Conservation (phyloP, 2,797 vertebrate genomes). For the Kryptopterus vitreolus region DNA sequence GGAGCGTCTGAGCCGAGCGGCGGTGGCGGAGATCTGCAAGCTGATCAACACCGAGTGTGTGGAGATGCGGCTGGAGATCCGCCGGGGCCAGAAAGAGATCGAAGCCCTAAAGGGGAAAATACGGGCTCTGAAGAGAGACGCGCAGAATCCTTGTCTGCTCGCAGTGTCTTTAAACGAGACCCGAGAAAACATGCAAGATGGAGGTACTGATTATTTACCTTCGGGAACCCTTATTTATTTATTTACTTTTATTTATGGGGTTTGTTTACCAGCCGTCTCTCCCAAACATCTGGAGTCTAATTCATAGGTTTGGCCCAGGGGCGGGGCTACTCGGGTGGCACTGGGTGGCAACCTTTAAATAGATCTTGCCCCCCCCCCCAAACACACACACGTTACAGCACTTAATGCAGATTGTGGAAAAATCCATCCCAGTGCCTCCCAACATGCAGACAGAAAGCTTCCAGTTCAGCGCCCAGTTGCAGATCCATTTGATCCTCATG, state of each 20-base stretch:
- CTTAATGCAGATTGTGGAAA: not conserved
- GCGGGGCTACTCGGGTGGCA: not conserved
- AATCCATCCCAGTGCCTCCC: not conserved
- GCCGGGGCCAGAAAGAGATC: conserved; percentile 46
- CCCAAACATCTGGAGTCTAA: not conserved
- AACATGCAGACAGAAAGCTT: not conserved
- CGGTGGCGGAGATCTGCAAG: conserved; percentile 51
- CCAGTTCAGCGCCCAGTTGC: no score
- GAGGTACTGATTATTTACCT: conserved; percentile 5
- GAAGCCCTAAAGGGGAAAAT: conserved; percentile 45
- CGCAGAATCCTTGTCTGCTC: not conserved
- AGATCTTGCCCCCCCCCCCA: not conserved
- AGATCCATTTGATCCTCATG: not conserved
- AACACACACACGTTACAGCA: no score
- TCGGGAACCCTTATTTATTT: no score
- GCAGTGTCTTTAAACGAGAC: not conserved
- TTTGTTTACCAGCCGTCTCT: not conserved
- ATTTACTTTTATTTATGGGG: not conserved
- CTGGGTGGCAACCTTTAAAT: not conserved
- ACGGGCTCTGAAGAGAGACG: conserved; percentile 32
- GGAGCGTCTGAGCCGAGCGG: conserved; percentile 45
- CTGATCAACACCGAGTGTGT: conserved; percentile 42
- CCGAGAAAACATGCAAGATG: not conserved
- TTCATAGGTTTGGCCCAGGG: not conserved
- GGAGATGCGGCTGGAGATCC: conserved; percentile 49